Base-by-base conservation (phyloP, 2,888 invertebrate genomes). In the Lysandra coridon region DNA sequence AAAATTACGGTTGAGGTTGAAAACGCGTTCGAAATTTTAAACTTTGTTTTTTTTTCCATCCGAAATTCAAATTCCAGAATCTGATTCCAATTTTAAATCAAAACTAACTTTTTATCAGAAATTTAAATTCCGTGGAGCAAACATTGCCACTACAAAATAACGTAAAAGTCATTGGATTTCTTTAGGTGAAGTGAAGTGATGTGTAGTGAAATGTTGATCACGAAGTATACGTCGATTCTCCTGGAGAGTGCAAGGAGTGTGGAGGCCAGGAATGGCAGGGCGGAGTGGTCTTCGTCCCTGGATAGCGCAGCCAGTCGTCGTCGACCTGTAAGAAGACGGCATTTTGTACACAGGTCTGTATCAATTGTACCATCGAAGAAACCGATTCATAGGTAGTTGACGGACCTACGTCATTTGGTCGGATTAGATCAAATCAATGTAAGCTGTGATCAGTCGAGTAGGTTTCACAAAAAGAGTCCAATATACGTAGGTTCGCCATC, bases 201-300 rank as follows among this genome's bases (percentile, higher is more conserved):
- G 82, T 82, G 80, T 76, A 79, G 80, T 74, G 87, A 91, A 84
- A 97, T 96, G 96, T 93, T 96, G 88, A 97, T 97, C 88, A 96
- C 96, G 37, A 96, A 96, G 87, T 97, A 96, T 85, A 97, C 96
- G n/a, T 95, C 96, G 78, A 95, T 97, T 81, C 87, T 97, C 86
- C 89, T 96, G 90, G 96, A 96, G 88, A 96, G 96, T 81, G 96
- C 96, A n/a, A 92, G 94, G 85, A 94, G 89, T 79, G 87, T 91
- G 78, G 95, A 95, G 81, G 91, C 91, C 2, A 88, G 93, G 83
- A 91, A 91, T 79, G 84, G 86, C 81, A 88, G 87, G 62, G 85
- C 86, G 44, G 86, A 85, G 10, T 91, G 90, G 90, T 88, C 91
- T 2, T 90, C 92, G 0, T 92, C 92, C 1, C 40, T 90, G 81